phyloP scores from a whole-genome alignment of 2,888 invertebrate genomes.

The Stenurella melanura region DNA sequence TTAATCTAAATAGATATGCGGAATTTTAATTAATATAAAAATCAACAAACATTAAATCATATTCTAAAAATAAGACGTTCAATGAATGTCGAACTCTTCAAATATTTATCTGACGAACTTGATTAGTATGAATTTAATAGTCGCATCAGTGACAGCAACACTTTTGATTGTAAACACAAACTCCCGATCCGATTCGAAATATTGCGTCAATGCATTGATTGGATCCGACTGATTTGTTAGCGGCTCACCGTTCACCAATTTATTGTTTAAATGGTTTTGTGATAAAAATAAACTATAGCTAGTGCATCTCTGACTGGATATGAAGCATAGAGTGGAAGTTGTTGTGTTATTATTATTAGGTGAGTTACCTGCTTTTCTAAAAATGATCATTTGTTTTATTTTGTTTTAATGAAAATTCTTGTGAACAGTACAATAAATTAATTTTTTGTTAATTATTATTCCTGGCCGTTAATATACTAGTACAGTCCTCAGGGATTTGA shows the following conservation, averaged over 20 bases:
- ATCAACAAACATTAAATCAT: slow-evolving; percentile 58
- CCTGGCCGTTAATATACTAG: too few species aligned
- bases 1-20: slow-evolving; percentile 43
- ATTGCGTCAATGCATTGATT: slow-evolving; percentile 60
- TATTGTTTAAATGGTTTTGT: slow-evolving; percentile 44
- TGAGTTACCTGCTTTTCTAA: slow-evolving; percentile 34
- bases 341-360: slow-evolving; percentile 43
- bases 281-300: slow-evolving; percentile 37
- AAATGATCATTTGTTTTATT: background rate
- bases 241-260: slow-evolving; percentile 39
- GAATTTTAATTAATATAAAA: slow-evolving; percentile 53
- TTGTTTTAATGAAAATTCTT: background rate
- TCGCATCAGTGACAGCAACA: slow-evolving; percentile 37
- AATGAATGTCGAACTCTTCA: slow-evolving; percentile 53
- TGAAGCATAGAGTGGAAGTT: slow-evolving; percentile 47
- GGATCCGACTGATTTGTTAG: slow-evolving; percentile 43
- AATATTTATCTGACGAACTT: slow-evolving; percentile 49
- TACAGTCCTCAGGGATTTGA: too few species aligned
- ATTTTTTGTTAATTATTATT: too few species aligned
- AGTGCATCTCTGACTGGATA: slow-evolving; percentile 44
- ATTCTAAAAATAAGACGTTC: slow-evolving; percentile 62
- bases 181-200: slow-evolving; percentile 56
- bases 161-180: slow-evolving; percentile 55
- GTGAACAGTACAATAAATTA: too few species aligned
- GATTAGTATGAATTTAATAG: slow-evolving; percentile 51